Evolutionary conservation across 2,888 invertebrate species (phyloP).

Genomic region (Drosophila siamana): DNA sequence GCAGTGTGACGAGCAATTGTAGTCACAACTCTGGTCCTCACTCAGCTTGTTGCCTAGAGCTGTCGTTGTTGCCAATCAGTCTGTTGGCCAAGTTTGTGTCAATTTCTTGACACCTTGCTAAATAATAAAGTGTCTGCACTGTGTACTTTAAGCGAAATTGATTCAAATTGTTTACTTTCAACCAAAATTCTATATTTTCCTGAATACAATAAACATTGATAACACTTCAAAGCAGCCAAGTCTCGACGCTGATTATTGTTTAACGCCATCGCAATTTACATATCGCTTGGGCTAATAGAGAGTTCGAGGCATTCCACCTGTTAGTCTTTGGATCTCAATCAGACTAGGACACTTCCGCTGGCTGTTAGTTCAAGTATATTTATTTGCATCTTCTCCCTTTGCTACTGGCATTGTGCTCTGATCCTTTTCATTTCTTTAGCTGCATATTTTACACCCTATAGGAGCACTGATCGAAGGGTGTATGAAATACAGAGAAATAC

Average conservation of each 20-base stretch:
- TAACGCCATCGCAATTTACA: conserved; percentile 22
- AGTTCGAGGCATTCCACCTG: conserved; percentile 12
- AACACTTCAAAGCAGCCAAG: conserved; percentile 13
- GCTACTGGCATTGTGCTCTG: conserved; percentile 25
- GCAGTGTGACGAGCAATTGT: conserved; percentile 63
- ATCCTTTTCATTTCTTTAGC: conserved; percentile 25
- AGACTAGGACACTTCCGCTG: conserved; percentile 26
- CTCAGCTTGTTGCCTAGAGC: conserved; percentile 10
- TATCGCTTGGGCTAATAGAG: conserved; percentile 27
- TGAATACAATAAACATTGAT: neutral
- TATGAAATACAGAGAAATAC: too few species aligned
- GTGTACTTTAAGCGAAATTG: neutral
- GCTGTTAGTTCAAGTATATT: conserved; percentile 41
- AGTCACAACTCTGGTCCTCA: conserved; percentile 22
- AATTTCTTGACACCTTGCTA: conserved; percentile 23
- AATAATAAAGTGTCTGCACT: neutral
- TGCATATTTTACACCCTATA: conserved; percentile 1
- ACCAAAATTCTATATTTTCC: neutral
- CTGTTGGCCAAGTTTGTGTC: conserved; percentile 37
- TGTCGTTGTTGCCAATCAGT: conserved; percentile 43
- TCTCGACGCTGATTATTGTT: conserved; percentile 6
- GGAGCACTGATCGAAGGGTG: neutral
- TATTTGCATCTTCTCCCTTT: conserved; percentile 41
- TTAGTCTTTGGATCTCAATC: conserved; percentile 22
- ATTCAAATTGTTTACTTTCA: conserved; percentile 1